These are phyloP conservation scores for Misgurnus anguillicaudatus DNA, from an alignment of 2,113 vertebrate species.

Conservation along the genomic window DNA sequence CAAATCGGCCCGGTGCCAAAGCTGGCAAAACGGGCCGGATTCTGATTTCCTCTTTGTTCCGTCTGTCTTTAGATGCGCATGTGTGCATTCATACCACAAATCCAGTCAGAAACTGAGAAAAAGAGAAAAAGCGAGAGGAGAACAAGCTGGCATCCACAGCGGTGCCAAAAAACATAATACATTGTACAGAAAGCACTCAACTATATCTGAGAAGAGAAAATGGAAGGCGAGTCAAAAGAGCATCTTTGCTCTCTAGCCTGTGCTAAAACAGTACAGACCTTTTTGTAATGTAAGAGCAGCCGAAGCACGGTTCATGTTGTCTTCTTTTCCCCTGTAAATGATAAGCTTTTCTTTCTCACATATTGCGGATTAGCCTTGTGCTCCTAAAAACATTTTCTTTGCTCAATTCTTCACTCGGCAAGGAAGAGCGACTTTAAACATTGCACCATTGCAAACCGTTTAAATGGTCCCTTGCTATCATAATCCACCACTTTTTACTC, in stretches of 20 bases:
- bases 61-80: slow-evolving; percentile 31
- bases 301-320: slow-evolving; percentile 34
- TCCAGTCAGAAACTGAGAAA: slow-evolving; percentile 20
- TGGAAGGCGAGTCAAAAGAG: slow-evolving; percentile 36
- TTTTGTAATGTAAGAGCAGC: slow-evolving; percentile 30
- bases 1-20: slow-evolving; percentile 40
- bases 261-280: slow-evolving; percentile 33
- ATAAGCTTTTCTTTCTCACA: background rate
- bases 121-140: slow-evolving; percentile 1
- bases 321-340: slow-evolving; percentile 20
- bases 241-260: slow-evolving; percentile 34
- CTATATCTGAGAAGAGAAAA: slow-evolving; percentile 19
- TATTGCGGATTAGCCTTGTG: slow-evolving; percentile 10
- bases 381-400: slow-evolving; percentile 35
- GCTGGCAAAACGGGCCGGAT: slow-evolving; percentile 27
- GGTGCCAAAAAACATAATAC: slow-evolving; percentile 34
- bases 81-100: slow-evolving; percentile 25
- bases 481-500: slow-evolving; percentile 40
- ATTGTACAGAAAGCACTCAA: slow-evolving; percentile 41
- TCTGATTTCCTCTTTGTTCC: slow-evolving; percentile 27
- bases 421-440: background rate
- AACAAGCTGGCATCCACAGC: slow-evolving; percentile 17
- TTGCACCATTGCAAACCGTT: slow-evolving; percentile 33
- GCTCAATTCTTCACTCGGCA: no score
- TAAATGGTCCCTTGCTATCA: slow-evolving; percentile 16